Evolutionary conservation across 1,140 invertebrate genomes (phyloP).

Genomic region (Paraescarpia echinospica): DNA sequence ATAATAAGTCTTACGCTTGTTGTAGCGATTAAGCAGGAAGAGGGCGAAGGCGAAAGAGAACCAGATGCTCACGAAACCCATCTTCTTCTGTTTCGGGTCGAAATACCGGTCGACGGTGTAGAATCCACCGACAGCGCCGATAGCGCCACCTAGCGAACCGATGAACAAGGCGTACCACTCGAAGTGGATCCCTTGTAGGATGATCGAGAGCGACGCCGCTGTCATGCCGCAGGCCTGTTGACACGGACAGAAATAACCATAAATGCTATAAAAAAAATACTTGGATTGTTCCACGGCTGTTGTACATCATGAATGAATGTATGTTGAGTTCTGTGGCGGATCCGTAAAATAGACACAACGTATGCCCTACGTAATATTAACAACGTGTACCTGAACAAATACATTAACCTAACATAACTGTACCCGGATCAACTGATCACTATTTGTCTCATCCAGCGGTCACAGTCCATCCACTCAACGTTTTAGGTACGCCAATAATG

Average conservation of each 20-base stretch:
- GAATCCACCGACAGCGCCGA: constrained; percentile 40
- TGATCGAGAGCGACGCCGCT: constrained; percentile 36
- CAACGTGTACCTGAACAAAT: no score
- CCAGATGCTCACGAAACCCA: constrained; percentile 48
- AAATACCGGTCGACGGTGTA: constrained; percentile 35
- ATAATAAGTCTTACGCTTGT: constrained; percentile 38
- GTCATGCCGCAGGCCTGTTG: constrained; percentile 37
- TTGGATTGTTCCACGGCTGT: background rate
- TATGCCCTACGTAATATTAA: no score
- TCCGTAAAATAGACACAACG: no score
- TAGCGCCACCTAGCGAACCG: constrained; percentile 37
- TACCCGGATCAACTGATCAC: no score
- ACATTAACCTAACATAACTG: no score
- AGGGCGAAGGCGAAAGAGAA: constrained; percentile 44
- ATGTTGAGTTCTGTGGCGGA: no score
- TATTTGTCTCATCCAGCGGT: no score
- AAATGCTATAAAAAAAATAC: background rate
- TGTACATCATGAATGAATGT: background rate
- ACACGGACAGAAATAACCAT: background rate
- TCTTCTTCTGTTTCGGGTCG: constrained; percentile 40
- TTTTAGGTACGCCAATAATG: no score
- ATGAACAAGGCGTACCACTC: constrained; percentile 41
- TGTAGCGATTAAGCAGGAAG: constrained; percentile 40
- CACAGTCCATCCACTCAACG: no score
- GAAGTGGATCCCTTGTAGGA: constrained; percentile 42